Percentiles rank a stretch among this genome's conserved stretches.
phyloP scores from a whole-genome alignment of 2,888 invertebrate species.

The Drosophila nr. fundita region DNA sequence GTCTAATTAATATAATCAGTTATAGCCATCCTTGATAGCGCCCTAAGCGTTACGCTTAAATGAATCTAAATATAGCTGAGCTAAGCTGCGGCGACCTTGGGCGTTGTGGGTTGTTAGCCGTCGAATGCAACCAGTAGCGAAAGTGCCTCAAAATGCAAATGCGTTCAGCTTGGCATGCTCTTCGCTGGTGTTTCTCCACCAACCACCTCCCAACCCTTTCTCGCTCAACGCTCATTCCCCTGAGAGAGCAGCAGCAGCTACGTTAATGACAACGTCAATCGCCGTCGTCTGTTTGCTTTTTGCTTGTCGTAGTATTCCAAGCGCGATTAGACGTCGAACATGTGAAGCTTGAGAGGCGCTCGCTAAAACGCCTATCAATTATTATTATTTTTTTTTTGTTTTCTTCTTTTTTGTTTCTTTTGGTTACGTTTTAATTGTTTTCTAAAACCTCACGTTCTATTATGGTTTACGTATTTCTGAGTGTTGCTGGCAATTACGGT shows the following conservation, averaged over 20 bases:
- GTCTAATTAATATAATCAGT: slow-evolving; percentile 10
- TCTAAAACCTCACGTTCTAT: slow-evolving; percentile 32
- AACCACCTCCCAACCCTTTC: background rate
- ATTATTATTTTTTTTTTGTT: slow-evolving; percentile 42
- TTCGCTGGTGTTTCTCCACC: background rate
- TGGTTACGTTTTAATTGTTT: slow-evolving; percentile 37
- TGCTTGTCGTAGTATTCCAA: slow-evolving; percentile 79
- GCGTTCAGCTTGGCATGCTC: slow-evolving; percentile 37
- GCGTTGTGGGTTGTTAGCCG: slow-evolving; percentile 18
- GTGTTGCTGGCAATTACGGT: slow-evolving; percentile 84
- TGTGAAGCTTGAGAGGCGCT: slow-evolving; percentile 76
- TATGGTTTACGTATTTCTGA: slow-evolving; percentile 85
- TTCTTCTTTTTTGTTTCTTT: slow-evolving; percentile 37
- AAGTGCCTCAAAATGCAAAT: slow-evolving; percentile 50
- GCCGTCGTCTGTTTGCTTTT: slow-evolving; percentile 34
- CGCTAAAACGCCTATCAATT: slow-evolving; percentile 44
- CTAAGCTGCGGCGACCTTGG: slow-evolving; percentile 56
- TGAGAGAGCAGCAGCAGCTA: slow-evolving; percentile 24
- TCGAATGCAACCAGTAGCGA: slow-evolving; percentile 69
- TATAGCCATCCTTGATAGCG: slow-evolving; percentile 17
- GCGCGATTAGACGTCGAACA: slow-evolving; percentile 84
- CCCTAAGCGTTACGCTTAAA: slow-evolving; percentile 53
- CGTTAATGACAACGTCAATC: slow-evolving; percentile 62
- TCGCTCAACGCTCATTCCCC: background rate
- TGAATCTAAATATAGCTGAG: slow-evolving; percentile 61